A percentile compares a stretch with the other conserved stretches of the same genome.
These are phyloP conservation scores for Gorsachius goisagi DNA, from an alignment of 2,113 vertebrate genomes.

Conservation along the genomic window DNA sequence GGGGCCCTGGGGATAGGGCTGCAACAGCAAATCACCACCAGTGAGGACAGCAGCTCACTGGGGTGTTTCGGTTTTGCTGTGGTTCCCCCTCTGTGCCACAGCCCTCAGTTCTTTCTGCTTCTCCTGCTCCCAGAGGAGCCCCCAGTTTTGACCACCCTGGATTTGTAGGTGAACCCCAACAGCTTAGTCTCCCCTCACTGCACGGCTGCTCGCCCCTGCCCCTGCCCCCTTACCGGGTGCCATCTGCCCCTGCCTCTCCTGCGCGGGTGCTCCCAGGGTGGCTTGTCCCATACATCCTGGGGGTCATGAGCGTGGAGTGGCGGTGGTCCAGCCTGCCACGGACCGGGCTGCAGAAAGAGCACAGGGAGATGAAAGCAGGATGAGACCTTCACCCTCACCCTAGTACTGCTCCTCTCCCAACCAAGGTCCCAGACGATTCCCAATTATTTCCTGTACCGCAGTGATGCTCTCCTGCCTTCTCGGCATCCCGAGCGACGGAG, in stretches of 20 bases:
- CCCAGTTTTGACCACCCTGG: background rate
- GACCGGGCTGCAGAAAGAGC: background rate
- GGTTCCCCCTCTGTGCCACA: fast-evolving
- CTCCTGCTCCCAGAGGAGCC: background rate
- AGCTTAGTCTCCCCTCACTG: fast-evolving
- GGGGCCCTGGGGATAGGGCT: background rate
- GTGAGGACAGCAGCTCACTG: fast-evolving
- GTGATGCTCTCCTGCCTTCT: fast-evolving
- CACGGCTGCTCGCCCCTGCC: fast-evolving
- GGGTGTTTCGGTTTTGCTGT: background rate
- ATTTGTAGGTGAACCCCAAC: fast-evolving
- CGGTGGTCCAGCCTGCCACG: fast-evolving
- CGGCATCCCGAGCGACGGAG: fast-evolving
- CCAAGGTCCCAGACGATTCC: fast-evolving
- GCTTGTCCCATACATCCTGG: fast-evolving
- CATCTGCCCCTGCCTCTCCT: fast-evolving
- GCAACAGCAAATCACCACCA: fast-evolving
- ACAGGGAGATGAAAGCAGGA: background rate
- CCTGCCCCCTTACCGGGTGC: background rate
- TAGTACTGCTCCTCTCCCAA: too few relatives aligned
- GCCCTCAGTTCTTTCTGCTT: background rate
- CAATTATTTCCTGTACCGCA: fast-evolving
- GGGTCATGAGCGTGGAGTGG: fast-evolving
- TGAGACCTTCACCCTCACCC: background rate
- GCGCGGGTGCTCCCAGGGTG: fast-evolving